A percentile compares a stretch with the other conserved stretches of the same genome.
These are phyloP conservation scores for Mimas tiliae DNA, from an alignment of 2,888 invertebrate genomes.

Conservation along the genomic window DNA sequence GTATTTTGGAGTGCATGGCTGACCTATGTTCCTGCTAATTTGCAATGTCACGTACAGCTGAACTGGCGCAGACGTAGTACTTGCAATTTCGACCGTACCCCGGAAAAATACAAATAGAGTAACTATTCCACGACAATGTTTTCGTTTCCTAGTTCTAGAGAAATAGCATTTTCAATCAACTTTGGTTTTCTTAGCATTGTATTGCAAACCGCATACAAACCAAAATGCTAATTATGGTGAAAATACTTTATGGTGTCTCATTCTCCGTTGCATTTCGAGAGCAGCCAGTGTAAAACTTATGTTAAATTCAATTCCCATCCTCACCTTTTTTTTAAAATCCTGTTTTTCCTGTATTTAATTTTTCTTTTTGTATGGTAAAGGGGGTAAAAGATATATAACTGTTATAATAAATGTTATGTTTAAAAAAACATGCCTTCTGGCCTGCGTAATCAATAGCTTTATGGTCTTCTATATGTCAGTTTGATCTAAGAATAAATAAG, in stretches of 20 bases:
- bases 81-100: neutral
- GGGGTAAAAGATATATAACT: too few species aligned
- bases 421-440: too few species aligned
- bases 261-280: neutral
- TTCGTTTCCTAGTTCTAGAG: neutral
- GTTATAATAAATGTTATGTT: too few species aligned
- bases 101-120: neutral
- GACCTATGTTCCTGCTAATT: constrained; percentile 1
- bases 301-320: too few species aligned
- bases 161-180: neutral
- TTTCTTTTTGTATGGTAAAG: too few species aligned
- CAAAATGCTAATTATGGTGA: neutral
- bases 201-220: neutral
- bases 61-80: constrained; percentile 2
- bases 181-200: neutral
- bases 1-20: too few species aligned
- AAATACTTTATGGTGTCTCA: neutral
- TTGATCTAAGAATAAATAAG: too few species aligned
- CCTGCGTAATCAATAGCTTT: too few species aligned
- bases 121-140: neutral
- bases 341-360: too few species aligned
- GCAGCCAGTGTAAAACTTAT: neutral
- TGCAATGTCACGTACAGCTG: constrained; percentile 9
- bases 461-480: too few species aligned
- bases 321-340: too few species aligned